phyloP scores from a whole-genome alignment of 2,797 vertebrate species.

The Nyctalus aviator region DNA sequence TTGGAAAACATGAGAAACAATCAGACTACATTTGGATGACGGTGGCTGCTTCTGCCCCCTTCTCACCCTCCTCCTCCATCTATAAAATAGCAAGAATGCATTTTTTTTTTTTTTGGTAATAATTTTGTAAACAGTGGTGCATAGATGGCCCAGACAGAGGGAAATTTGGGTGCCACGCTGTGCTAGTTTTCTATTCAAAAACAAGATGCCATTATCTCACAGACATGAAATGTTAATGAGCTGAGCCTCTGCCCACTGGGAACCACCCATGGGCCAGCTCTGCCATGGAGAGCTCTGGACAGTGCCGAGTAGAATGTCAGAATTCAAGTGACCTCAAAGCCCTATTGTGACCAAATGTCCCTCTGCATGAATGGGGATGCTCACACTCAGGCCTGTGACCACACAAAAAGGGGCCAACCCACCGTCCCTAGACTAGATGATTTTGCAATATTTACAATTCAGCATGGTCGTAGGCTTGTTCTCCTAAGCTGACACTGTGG shows the following conservation, averaged over 20 bases:
- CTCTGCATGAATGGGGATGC: conserved; percentile 76
- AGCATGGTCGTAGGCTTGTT: conserved; percentile 54
- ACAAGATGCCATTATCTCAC: conserved; percentile 68
- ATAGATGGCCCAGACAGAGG: conserved; percentile 12
- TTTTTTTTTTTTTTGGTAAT: conserved; percentile 68
- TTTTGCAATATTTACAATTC: conserved; percentile 57
- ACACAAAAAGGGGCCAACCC: conserved; percentile 59
- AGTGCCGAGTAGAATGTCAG: conserved; percentile 74
- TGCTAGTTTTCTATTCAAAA: conserved; percentile 72
- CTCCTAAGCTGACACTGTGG: conserved; percentile 18
- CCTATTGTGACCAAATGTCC: conserved; percentile 79
- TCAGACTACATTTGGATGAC: neutral
- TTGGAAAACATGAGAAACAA: neutral
- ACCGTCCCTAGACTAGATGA: conserved; percentile 13
- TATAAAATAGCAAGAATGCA: conserved; percentile 64
- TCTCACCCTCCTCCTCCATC: neutral
- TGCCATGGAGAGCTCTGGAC: neutral
- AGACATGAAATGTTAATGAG: conserved; percentile 63
- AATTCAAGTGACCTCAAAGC: conserved; percentile 80
- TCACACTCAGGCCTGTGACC: conserved; percentile 55
- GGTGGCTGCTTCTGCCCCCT: neutral
- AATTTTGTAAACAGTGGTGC: conserved; percentile 70
- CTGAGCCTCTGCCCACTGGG: conserved; percentile 45
- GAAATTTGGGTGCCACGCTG: conserved; percentile 63
- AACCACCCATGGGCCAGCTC: conserved; percentile 18